Evolutionary conservation across 2,888 invertebrate species (phyloP).

Genomic region (Sinopyrophorus schimmeli): DNA sequence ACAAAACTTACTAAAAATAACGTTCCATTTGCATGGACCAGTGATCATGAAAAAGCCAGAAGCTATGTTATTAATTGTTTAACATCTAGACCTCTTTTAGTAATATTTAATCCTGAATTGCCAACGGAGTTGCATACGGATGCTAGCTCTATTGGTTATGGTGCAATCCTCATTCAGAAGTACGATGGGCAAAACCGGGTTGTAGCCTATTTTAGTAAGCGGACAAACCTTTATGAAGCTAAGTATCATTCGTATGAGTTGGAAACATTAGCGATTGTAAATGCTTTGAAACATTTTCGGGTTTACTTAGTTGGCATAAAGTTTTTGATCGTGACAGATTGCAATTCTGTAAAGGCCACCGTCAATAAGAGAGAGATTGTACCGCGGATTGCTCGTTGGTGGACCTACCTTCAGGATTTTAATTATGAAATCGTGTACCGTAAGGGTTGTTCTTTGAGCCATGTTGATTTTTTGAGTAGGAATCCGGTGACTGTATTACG

Average conservation of each 20-base stretch:
- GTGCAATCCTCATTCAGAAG: conserved; percentile 40
- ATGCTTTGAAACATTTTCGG: conserved; percentile 39
- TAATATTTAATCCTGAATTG: conserved; percentile 36
- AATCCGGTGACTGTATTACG: conserved; percentile 22
- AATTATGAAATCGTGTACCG: conserved; percentile 32
- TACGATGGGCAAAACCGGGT: conserved; percentile 29
- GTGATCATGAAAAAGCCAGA: conserved; percentile 32
- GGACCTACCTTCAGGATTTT: too few relatives aligned
- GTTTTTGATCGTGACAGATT: conserved; percentile 45
- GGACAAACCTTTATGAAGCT: conserved; percentile 36
- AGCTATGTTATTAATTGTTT: conserved; percentile 30
- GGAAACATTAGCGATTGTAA: conserved; percentile 45
- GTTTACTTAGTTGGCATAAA: conserved; percentile 37
- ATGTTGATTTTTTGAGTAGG: conserved; percentile 33
- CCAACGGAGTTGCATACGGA: conserved; percentile 41
- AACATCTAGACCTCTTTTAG: conserved; percentile 36
- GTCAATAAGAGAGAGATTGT: too few relatives aligned
- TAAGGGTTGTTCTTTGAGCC: conserved; percentile 21
- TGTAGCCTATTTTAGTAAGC: conserved; percentile 40
- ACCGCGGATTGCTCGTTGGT: too few relatives aligned
- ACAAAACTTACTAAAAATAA: conserved; percentile 24
- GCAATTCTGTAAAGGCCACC: conserved; percentile 43
- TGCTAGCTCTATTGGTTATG: conserved; percentile 38
- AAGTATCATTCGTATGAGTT: conserved; percentile 43
- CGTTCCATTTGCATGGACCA: conserved; percentile 29